Percentiles rank a stretch among this genome's conserved stretches.
Evolutionary conservation across 2,888 invertebrate genomes (phyloP).

Genomic region (Stegana nigrithorax): DNA sequence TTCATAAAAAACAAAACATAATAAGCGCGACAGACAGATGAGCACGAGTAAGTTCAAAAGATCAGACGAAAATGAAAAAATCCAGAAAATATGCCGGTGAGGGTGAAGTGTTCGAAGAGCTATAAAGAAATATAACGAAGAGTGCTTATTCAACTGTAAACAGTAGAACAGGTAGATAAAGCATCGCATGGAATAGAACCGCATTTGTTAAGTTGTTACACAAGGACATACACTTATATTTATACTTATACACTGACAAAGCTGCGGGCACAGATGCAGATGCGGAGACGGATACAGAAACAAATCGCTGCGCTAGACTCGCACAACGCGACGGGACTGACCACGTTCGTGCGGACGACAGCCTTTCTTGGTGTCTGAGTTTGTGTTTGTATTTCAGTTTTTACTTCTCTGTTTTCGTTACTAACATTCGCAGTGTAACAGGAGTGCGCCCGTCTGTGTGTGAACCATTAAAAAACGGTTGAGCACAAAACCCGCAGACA

Average conservation of each 20-base stretch:
- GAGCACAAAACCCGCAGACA: no score
- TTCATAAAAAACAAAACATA: background rate
- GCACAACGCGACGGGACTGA: slow-evolving; percentile 37
- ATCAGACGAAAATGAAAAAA: background rate
- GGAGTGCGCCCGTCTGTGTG: background rate
- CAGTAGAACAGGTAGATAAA: slow-evolving; percentile 39
- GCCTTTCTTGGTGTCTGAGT: slow-evolving; percentile 28
- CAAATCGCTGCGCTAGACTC: slow-evolving; percentile 38
- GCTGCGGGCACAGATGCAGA: no score
- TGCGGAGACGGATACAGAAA: no score
- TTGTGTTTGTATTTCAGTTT: slow-evolving; percentile 32
- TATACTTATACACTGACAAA: no score
- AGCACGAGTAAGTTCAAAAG: background rate
- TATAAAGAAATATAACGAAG: slow-evolving; percentile 28
- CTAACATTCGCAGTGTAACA: no score
- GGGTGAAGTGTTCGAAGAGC: background rate
- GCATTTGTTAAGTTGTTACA: slow-evolving; percentile 24
- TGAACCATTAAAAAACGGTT: background rate
- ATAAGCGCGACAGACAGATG: background rate
- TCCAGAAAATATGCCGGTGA: background rate
- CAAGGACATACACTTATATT: slow-evolving; percentile 33
- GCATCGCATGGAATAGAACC: background rate
- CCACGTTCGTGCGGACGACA: slow-evolving; percentile 43
- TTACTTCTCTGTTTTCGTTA: background rate
- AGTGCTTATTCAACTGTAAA: slow-evolving; percentile 57